Evolutionary conservation across 2,888 invertebrate species (phyloP).

Genomic region (Bellardia pandia): DNA sequence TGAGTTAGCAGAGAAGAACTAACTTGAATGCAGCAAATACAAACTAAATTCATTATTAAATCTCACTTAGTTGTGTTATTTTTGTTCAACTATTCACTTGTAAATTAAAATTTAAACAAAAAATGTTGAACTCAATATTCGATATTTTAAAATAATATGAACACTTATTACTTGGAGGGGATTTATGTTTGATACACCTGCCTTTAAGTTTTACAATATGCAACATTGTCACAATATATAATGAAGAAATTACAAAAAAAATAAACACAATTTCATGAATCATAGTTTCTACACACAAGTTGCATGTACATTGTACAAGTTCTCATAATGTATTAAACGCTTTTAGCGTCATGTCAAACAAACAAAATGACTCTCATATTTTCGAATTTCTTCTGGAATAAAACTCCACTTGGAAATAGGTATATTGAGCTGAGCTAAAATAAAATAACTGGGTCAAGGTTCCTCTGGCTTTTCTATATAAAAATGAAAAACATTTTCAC

Average conservation of each 20-base stretch:
- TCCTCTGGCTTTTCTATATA: not conserved
- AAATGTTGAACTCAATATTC: too few species aligned
- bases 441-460: conserved; percentile 25
- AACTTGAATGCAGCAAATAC: not conserved
- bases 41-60: too few species aligned
- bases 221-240: conserved; percentile 42
- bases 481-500: not conserved
- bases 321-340: not conserved
- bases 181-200: conserved; percentile 10
- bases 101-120: too few species aligned
- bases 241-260: not conserved
- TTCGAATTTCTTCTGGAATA: not conserved
- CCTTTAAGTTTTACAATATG: conserved; percentile 4
- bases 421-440: not conserved
- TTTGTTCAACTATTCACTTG: too few species aligned
- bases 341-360: not conserved
- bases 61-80: too few species aligned
- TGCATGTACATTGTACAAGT: conserved; percentile 27
- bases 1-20: conserved; percentile 34
- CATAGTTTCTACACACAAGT: conserved; percentile 42
- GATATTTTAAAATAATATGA: too few species aligned
- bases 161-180: not conserved
- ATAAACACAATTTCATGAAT: conserved; percentile 38
- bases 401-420: not conserved
- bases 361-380: conserved; percentile 17